Evolutionary conservation across 2,888 invertebrate species (phyloP).

Genomic region (Beris chalybata): DNA sequence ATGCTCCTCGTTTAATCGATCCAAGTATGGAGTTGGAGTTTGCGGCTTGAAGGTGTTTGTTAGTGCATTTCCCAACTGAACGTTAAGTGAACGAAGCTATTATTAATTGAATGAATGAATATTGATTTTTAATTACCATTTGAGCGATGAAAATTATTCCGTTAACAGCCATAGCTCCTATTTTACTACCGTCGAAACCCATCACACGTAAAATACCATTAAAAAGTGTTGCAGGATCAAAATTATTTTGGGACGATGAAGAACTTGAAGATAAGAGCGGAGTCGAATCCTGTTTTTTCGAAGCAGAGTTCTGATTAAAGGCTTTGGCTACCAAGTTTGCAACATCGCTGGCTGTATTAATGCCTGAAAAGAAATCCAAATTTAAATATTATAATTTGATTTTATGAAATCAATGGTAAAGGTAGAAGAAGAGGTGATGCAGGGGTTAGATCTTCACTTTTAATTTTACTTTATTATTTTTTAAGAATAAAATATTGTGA

Average conservation of each 20-base stretch:
- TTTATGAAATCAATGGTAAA: too few relatives aligned
- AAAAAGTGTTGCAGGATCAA: conserved; percentile 41
- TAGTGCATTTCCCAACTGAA: neutral
- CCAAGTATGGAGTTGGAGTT: conserved; percentile 47
- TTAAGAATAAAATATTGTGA: too few relatives aligned
- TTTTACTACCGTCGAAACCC: conserved; percentile 74
- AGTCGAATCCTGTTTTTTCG: conserved; percentile 39
- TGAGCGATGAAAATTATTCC: conserved; percentile 82
- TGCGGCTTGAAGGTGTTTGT: conserved; percentile 45
- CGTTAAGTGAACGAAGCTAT: neutral
- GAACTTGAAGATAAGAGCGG: conserved; percentile 3
- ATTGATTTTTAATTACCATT: conserved; percentile 61
- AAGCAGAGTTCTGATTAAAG: conserved; percentile 50
- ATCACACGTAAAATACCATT: conserved; percentile 67
- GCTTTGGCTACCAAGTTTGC: conserved; percentile 64
- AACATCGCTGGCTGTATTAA: conserved; percentile 62
- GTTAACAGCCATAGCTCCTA: conserved; percentile 81
- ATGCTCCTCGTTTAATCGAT: neutral
- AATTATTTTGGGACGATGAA: neutral
- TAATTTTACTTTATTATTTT: too few relatives aligned
- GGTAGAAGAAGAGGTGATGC: too few relatives aligned
- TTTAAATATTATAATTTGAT: neutral
- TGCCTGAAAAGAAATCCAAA: conserved; percentile 43
- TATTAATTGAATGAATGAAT: neutral
- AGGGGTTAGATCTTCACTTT: too few relatives aligned